Percentiles rank a stretch among this genome's conserved stretches.
phyloP scores from a whole-genome alignment of 53 echinoderm and acorn worm species.

The Apostichopus leukothele region DNA sequence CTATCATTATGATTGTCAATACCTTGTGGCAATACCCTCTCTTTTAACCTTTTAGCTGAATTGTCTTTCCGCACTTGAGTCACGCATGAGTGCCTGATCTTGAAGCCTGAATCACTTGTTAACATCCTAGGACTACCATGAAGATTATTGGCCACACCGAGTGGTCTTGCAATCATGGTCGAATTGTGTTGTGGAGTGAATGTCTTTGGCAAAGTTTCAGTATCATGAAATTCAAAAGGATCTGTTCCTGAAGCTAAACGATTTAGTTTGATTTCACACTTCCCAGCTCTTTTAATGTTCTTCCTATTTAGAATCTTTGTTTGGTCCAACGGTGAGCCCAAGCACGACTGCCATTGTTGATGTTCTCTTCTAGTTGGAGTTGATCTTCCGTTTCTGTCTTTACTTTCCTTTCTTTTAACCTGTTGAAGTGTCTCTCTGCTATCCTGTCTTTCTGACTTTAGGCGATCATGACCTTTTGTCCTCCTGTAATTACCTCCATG shows the following conservation, averaged over 20 bases:
- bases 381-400: too few relatives aligned
- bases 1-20: too few relatives aligned
- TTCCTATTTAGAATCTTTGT: too few relatives aligned
- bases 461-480: too few relatives aligned
- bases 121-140: background rate
- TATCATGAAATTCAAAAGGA: background rate
- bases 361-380: too few relatives aligned
- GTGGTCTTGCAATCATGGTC: background rate
- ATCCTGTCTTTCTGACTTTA: too few relatives aligned
- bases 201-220: background rate
- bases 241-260: background rate
- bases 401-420: too few relatives aligned
- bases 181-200: slow-evolving; percentile 11
- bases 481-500: too few relatives aligned
- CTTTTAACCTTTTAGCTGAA: background rate
- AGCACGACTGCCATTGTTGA: too few relatives aligned
- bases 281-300: background rate
- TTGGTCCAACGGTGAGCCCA: too few relatives aligned
- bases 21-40: background rate
- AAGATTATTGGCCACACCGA: background rate
- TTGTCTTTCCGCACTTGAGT: background rate
- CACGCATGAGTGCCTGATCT: background rate
- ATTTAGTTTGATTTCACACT: background rate
- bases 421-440: too few relatives aligned
- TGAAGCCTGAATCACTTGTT: background rate